Base-by-base conservation (phyloP, 2,888 invertebrate species). In the Patella ulyssiponensis region DNA sequence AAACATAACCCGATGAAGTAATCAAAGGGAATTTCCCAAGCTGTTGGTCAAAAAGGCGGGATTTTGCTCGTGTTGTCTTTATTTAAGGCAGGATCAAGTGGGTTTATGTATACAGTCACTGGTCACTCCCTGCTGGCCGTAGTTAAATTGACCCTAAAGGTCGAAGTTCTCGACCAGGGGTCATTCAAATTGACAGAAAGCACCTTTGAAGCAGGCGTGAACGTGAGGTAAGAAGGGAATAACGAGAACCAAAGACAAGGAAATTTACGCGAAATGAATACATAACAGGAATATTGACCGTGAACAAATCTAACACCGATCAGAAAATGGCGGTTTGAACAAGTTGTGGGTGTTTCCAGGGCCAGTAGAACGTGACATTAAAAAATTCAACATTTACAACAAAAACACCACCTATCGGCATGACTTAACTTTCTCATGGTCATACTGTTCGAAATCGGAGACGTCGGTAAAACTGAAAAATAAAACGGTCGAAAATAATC, bases 21-120 rank as follows among this genome's bases (percentile, higher is more conserved):
- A 64, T 64, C 64, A 64, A 64, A 64, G 23, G 64, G 23, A 20
- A 64, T 23, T 64, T 64, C 64, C 23, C 64, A 64, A 64, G 64
- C 20, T 23, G 20, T 64, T 64, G 23, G 44, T 1, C 44, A 44
- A 44, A 44, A 44, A 44, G 44, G 64, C 64, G 64, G 64, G 64
- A 64, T 12, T 20, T 64, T 23, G 64, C 64, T 23, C 20, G 23
- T 12, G 64, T 17, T 64, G 64, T 64, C 23, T 64, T 64, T 20
- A 64, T 64, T 23, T 64, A 23, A 64, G 64, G 14, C 64, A 64
- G 23, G 9, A 64, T 64, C 64, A 64, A 20, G 64, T 64, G 64
- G 23, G 64, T 64, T 64, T 64, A 64, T 64, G 64, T 64, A 23
- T 20, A 64, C 64, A 23, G 20, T n/a, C 20, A 23, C 23, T 64